Evolutionary conservation across 2,113 vertebrate species (phyloP).

Genomic region (Strix uralensis): DNA sequence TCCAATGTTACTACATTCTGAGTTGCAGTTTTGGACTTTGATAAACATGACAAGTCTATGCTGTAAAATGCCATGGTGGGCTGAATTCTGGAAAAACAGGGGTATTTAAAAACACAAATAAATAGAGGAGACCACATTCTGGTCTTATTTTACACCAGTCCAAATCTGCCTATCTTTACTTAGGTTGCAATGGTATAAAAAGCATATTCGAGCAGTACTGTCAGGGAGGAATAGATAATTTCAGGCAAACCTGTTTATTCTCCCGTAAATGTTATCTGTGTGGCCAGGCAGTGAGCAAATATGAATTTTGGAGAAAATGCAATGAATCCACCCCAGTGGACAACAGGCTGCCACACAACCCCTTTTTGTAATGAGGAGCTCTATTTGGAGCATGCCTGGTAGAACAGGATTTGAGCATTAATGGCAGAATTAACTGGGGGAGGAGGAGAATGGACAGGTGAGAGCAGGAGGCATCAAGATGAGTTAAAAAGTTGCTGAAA

Average conservation of each 20-base stretch:
- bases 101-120: background rate
- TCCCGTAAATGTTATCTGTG: background rate
- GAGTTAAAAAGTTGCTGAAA: background rate
- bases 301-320: background rate
- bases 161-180: background rate
- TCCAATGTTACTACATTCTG: background rate
- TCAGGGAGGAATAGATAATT: background rate
- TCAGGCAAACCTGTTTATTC: background rate
- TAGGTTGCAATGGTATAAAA: background rate
- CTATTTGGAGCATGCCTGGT: background rate
- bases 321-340: background rate
- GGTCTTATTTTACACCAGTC: background rate
- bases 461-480: background rate
- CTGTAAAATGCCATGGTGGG: background rate
- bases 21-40: background rate
- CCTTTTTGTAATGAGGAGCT: background rate
- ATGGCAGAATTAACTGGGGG: background rate
- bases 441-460: background rate
- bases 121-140: background rate
- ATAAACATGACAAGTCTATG: background rate
- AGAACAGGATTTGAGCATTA: background rate
- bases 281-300: background rate
- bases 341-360: background rate
- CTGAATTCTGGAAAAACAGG: background rate
- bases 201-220: background rate